Conservation (phyloP, 2,888 invertebrate genomes). For the Cryptophagus acutangulus region DNA sequence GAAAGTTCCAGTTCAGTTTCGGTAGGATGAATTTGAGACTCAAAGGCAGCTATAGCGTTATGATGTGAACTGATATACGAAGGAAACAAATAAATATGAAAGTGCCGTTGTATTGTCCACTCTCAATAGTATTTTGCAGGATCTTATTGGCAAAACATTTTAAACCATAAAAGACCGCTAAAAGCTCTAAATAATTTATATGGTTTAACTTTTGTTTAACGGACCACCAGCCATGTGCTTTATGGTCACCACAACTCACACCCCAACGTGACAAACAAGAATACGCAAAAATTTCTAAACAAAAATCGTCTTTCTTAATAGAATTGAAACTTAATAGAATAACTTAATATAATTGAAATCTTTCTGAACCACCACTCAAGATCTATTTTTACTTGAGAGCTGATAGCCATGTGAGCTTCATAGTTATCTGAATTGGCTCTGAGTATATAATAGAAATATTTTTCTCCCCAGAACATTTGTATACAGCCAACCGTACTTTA, state of each 20-base stretch:
- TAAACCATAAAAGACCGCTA: conserved; percentile 2
- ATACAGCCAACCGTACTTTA: background rate
- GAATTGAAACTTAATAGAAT: conserved; percentile 6
- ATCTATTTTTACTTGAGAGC: background rate
- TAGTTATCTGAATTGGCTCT: background rate
- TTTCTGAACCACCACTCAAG: background rate
- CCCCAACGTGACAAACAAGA: background rate
- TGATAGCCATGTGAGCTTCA: background rate
- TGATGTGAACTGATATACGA: background rate
- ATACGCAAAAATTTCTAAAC: background rate
- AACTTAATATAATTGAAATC: too few species aligned
- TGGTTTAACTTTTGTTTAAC: background rate
- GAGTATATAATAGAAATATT: background rate
- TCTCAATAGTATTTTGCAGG: background rate
- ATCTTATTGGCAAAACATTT: background rate
- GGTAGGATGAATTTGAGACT: background rate
- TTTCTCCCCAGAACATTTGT: background rate
- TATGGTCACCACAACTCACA: background rate
- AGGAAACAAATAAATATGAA: background rate
- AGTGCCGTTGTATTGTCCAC: conserved; percentile 1
- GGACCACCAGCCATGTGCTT: conserved; percentile 1
- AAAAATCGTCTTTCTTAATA: background rate
- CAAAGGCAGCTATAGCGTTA: background rate
- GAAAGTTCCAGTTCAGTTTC: background rate
- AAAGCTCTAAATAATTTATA: conserved; percentile 1